These are phyloP conservation scores for Pectinophora gossypiella DNA, from an alignment of 1,140 invertebrate species.

Conservation along the genomic window DNA sequence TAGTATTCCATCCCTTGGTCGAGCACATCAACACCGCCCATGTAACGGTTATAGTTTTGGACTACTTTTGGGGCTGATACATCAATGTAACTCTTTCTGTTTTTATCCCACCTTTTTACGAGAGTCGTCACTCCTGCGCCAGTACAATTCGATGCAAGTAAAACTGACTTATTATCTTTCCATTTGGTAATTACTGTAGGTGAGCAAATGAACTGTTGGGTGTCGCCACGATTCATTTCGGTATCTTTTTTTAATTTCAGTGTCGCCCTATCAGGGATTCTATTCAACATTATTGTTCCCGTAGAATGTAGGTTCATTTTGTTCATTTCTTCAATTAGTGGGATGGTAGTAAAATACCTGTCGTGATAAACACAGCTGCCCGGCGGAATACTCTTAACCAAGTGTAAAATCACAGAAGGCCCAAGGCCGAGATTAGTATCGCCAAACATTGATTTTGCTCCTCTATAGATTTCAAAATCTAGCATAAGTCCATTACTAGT, in stretches of 20 bases:
- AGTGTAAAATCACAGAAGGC: conserved; percentile 24
- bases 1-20: not conserved
- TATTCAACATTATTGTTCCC: conserved; percentile 20
- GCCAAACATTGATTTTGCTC: conserved; percentile 13
- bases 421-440: conserved; percentile 18
- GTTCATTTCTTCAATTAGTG: conserved; percentile 19
- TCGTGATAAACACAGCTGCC: conserved; percentile 27
- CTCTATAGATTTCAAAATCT: conserved; percentile 35
- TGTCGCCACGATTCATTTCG: conserved; percentile 17
- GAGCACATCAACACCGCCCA: not conserved
- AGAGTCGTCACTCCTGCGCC: conserved; percentile 9
- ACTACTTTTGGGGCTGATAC: not conserved
- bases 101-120: conserved; percentile 14
- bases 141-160: conserved; percentile 26
- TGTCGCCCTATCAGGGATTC: conserved; percentile 15
- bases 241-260: conserved; percentile 19
- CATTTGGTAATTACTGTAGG: conserved; percentile 18
- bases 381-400: conserved; percentile 19
- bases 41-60: not conserved
- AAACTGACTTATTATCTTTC: conserved; percentile 28
- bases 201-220: conserved; percentile 17
- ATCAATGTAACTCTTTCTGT: not conserved
- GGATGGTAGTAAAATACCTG: conserved; percentile 24
- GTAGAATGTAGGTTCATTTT: conserved; percentile 11
- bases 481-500: conserved; percentile 29